A percentile compares a stretch with the other conserved stretches of the same genome.
These are phyloP conservation scores for Spea bombifrons DNA, from an alignment of 2,113 vertebrate species.

Conservation along the genomic window DNA sequence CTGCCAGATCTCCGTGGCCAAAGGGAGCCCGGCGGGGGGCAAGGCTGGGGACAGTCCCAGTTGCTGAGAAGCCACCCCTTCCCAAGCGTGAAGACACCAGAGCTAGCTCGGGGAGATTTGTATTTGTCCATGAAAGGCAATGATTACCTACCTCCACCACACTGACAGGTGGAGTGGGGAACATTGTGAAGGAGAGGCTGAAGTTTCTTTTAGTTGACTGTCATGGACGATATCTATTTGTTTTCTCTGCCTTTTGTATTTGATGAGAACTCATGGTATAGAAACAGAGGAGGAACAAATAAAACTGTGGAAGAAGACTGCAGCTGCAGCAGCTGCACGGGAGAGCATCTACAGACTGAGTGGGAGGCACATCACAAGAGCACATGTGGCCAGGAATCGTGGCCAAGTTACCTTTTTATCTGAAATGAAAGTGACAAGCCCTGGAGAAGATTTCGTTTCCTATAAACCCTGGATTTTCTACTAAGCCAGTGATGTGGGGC, in stretches of 20 bases:
- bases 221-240: background rate
- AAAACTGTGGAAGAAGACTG: background rate
- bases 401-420: conserved; percentile 2
- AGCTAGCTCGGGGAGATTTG: background rate
- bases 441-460: background rate
- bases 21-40: background rate
- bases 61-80: conserved; percentile 8
- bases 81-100: background rate
- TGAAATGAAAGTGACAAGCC: background rate
- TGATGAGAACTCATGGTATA: too few relatives aligned
- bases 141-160: background rate
- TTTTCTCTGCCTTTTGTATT: background rate
- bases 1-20: conserved; percentile 62
- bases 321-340: background rate
- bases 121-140: background rate
- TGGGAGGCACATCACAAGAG: background rate
- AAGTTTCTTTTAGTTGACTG: conserved; percentile 14
- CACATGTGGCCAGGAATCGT: conserved; percentile 2
- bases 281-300: too few relatives aligned
- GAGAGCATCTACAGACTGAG: background rate
- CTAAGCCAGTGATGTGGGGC: background rate
- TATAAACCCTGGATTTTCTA: background rate
- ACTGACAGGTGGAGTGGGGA: background rate
- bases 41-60: conserved; percentile 12
- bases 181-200: conserved; percentile 1